A percentile compares a stretch with the other conserved stretches of the same genome.
Conservation (phyloP, 2,113 vertebrate genomes). For the Clarias macrocephalus region DNA sequence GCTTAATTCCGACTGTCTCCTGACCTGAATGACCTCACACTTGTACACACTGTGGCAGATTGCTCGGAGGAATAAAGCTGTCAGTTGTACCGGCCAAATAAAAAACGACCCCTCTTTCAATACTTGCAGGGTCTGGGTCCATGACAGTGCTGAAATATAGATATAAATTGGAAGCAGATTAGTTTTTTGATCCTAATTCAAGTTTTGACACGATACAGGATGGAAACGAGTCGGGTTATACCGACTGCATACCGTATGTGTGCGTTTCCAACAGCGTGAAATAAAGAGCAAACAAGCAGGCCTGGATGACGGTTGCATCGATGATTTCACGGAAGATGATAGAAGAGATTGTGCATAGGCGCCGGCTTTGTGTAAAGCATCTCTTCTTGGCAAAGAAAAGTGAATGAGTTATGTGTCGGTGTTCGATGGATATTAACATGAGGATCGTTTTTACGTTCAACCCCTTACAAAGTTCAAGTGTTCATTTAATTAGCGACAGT, state of each 20-base stretch:
- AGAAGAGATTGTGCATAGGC: slow-evolving; percentile 2
- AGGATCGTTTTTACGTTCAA: background rate
- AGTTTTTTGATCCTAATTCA: slow-evolving; percentile 94
- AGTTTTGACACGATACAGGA: slow-evolving; percentile 88
- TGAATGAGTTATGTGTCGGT: background rate
- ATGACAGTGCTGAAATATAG: slow-evolving; percentile 96
- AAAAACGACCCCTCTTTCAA: slow-evolving; percentile 87
- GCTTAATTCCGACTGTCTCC: slow-evolving; percentile 71
- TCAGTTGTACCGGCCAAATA: slow-evolving; percentile 93
- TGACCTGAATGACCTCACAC: slow-evolving; percentile 88
- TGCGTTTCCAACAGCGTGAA: slow-evolving; percentile 70
- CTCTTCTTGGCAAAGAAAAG: background rate
- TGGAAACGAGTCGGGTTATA: slow-evolving; percentile 41
- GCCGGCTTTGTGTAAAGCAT: background rate
- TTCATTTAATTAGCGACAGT: too few species aligned
- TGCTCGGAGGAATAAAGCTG: slow-evolving; percentile 99
- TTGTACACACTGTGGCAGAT: slow-evolving; percentile 91
- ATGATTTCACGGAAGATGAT: slow-evolving; percentile 14
- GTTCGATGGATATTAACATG: background rate
- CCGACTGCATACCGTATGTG: slow-evolving; percentile 29
- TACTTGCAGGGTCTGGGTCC: slow-evolving; percentile 78
- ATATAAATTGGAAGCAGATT: slow-evolving; percentile 97
- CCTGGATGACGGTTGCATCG: background rate
- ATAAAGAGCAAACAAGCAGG: slow-evolving; percentile 3
- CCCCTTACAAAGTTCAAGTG: background rate